phyloP scores from a whole-genome alignment of 2,113 vertebrate genomes.

The Reinhardtius hippoglossoides region DNA sequence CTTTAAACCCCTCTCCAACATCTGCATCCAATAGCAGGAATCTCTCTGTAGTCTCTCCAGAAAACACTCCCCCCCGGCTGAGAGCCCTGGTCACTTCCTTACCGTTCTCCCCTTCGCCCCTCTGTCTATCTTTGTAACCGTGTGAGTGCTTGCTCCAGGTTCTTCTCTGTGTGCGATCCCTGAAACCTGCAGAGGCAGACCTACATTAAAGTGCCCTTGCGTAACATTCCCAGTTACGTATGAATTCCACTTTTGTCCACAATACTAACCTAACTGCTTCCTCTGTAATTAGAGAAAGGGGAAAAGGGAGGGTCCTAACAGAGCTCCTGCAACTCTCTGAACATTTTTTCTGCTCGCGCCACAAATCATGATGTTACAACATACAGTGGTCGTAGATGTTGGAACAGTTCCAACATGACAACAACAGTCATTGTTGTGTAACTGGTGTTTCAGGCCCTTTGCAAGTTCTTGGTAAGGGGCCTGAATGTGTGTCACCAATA shows the following conservation, averaged over 20 bases:
- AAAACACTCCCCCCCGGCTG: neutral
- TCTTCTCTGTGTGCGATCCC: constrained; percentile 30
- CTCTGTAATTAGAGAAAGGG: constrained; percentile 45
- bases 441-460: too few species aligned
- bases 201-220: constrained; percentile 63
- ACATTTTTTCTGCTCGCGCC: neutral
- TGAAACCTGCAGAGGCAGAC: constrained; percentile 18
- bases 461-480: too few species aligned
- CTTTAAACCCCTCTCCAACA: constrained; percentile 11
- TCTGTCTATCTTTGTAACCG: constrained; percentile 34
- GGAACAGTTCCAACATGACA: too few species aligned
- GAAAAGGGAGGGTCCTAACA: constrained; percentile 43
- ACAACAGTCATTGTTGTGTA: too few species aligned
- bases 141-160: constrained; percentile 43
- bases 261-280: constrained; percentile 41
- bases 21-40: constrained; percentile 13
- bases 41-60: constrained; percentile 7
- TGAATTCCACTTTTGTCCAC: constrained; percentile 54
- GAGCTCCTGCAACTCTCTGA: neutral
- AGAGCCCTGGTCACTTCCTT: neutral
- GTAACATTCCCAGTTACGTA: constrained; percentile 62
- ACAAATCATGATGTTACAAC: too few species aligned
- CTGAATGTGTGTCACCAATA: too few species aligned
- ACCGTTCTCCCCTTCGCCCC: neutral
- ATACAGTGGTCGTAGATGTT: too few species aligned